phyloP scores from a whole-genome alignment of 2,797 vertebrate species.

The Enteromius thamalakanensis region DNA sequence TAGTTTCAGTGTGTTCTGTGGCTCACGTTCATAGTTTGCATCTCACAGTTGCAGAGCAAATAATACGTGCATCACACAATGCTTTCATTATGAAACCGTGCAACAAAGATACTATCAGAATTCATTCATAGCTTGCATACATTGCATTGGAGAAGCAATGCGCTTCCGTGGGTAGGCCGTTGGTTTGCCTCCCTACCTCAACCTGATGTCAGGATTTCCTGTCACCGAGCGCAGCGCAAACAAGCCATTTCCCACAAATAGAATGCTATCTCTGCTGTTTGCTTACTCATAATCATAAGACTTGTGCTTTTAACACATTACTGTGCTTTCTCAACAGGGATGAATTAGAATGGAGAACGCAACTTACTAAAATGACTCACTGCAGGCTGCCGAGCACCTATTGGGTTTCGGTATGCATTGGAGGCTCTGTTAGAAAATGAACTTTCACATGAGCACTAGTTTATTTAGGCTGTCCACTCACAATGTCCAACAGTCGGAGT shows the following conservation, averaged over 20 bases:
- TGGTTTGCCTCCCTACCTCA: conserved; percentile 30
- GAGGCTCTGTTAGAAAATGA: neutral
- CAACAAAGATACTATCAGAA: neutral
- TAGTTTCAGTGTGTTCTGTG: conserved; percentile 7
- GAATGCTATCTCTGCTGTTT: conserved; percentile 7
- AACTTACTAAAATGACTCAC: conserved; percentile 9
- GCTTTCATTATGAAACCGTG: conserved; percentile 16
- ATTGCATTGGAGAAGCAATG: neutral
- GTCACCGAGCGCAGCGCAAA: conserved; percentile 26
- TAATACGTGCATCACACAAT: neutral
- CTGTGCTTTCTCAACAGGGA: conserved; percentile 30
- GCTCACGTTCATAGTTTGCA: neutral
- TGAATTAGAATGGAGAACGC: conserved; percentile 19
- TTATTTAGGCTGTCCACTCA: neutral
- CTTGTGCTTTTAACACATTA: conserved; percentile 1
- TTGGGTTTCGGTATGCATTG: neutral
- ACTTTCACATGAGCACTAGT: neutral
- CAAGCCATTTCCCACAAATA: conserved; percentile 51
- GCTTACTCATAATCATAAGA: conserved; percentile 41
- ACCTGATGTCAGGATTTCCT: conserved; percentile 50
- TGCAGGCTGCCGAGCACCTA: neutral
- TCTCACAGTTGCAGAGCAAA: neutral
- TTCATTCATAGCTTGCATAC: conserved; percentile 29
- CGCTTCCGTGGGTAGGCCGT: conserved; percentile 1
- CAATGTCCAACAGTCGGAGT: neutral